A percentile compares a stretch with the other conserved stretches of the same genome.
Evolutionary conservation across 2,797 vertebrate species (phyloP).

Genomic region (Sardinella longiceps): DNA sequence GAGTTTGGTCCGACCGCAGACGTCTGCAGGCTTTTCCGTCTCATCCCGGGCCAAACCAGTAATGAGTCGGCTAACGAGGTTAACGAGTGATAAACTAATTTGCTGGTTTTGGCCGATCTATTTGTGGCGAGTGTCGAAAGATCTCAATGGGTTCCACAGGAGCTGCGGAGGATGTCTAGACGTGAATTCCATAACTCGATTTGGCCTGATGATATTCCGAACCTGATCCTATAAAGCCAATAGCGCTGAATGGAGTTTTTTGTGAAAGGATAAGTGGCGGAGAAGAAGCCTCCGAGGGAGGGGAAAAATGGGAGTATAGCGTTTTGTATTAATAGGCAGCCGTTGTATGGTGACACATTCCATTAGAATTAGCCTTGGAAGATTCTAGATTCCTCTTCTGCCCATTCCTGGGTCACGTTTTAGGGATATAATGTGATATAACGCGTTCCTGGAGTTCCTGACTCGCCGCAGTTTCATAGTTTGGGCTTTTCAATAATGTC

Average conservation of each 20-base stretch:
- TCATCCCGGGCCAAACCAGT: conserved; percentile 48
- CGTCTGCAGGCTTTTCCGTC: conserved; percentile 23
- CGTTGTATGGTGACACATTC: conserved; percentile 46
- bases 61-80: conserved; percentile 53
- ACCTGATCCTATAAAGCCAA: conserved; percentile 43
- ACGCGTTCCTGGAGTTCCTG: not conserved
- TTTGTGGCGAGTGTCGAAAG: conserved; percentile 30
- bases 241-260: conserved; percentile 41
- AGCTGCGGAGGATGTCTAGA: conserved; percentile 33
- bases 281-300: conserved; percentile 1
- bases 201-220: conserved; percentile 42
- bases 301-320: conserved; percentile 26
- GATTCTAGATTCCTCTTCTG: not conserved
- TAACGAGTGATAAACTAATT: conserved; percentile 53
- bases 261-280: conserved; percentile 28
- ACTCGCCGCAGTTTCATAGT: not conserved
- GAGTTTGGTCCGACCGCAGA: not conserved
- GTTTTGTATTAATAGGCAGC: conserved; percentile 46
- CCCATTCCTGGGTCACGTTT: not conserved
- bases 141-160: conserved; percentile 26
- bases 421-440: not conserved
- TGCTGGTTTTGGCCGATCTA: conserved; percentile 32
- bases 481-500: not conserved
- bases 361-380: conserved; percentile 11
- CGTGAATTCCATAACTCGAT: conserved; percentile 46